Evolutionary conservation across 2,888 invertebrate species (phyloP).

Genomic region (Scaptomyza parva): DNA sequence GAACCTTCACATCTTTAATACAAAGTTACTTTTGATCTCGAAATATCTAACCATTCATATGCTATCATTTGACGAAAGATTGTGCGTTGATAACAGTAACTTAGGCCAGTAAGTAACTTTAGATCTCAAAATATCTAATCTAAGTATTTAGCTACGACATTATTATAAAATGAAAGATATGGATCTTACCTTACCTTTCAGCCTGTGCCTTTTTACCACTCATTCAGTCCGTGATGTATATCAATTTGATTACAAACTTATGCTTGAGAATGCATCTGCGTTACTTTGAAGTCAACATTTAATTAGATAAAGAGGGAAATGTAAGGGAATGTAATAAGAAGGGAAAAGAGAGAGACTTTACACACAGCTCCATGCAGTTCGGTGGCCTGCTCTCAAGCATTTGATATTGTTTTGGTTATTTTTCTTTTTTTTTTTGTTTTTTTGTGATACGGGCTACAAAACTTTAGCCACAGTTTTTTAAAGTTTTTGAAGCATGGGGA

Average conservation of each 20-base stretch:
- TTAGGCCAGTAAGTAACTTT: too few species aligned
- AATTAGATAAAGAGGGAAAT: not conserved
- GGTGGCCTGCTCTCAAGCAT: constrained; percentile 5
- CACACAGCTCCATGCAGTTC: not conserved
- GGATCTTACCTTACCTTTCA: too few species aligned
- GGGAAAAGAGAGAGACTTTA: not conserved
- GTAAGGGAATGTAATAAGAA: not conserved
- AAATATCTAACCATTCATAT: too few species aligned
- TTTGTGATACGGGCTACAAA: constrained; percentile 43
- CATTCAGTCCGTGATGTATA: not conserved
- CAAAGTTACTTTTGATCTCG: too few species aligned
- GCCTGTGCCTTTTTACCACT: too few species aligned
- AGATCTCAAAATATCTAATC: too few species aligned
- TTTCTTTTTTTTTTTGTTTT: constrained; percentile 11
- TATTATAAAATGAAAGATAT: too few species aligned
- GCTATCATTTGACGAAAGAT: too few species aligned
- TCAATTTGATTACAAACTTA: not conserved
- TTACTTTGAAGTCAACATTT: not conserved
- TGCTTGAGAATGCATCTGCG: not conserved
- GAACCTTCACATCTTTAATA: too few species aligned
- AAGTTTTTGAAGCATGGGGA: constrained; percentile 60
- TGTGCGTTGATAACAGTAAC: too few species aligned
- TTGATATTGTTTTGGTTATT: constrained; percentile 31
- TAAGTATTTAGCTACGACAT: too few species aligned
- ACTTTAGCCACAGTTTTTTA: constrained; percentile 57